Conservation (phyloP, 2,797 vertebrate species). For the Chaenodraco wilsoni region DNA sequence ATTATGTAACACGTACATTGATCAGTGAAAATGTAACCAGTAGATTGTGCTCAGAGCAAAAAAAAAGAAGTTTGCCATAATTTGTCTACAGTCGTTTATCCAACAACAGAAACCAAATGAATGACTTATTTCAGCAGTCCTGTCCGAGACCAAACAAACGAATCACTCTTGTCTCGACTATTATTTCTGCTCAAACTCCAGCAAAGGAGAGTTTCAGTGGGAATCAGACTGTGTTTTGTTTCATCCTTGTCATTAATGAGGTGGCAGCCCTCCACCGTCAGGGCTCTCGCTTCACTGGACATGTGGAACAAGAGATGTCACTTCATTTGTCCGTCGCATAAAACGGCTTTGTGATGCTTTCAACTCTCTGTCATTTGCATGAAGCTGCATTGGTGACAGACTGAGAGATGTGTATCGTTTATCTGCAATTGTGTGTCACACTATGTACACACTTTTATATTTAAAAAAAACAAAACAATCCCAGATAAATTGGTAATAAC, state of each 20-base stretch:
- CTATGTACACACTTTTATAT: not conserved
- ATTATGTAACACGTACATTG: not conserved
- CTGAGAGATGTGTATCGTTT: conserved; percentile 21
- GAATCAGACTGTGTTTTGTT: conserved; percentile 54
- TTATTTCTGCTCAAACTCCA: conserved; percentile 60
- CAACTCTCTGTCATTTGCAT: conserved; percentile 27
- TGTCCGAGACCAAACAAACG: conserved; percentile 23
- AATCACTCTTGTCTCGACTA: conserved; percentile 26
- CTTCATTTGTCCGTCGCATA: conserved; percentile 63
- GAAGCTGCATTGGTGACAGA: conserved; percentile 26
- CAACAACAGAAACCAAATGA: conserved; percentile 22
- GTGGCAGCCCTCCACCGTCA: conserved; percentile 65
- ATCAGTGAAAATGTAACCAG: not conserved
- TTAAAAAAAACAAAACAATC: too few relatives aligned
- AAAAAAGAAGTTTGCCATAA: not conserved
- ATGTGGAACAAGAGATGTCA: conserved; percentile 54
- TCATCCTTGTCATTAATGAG: conserved; percentile 73
- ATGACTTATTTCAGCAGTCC: conserved; percentile 24
- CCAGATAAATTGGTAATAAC: not conserved
- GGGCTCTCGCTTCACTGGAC: conserved; percentile 64
- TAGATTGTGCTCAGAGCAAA: not conserved
- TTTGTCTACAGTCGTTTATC: too few relatives aligned
- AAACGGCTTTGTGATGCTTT: conserved; percentile 50
- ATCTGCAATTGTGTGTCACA: not conserved
- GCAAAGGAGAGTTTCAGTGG: conserved; percentile 54